Base-by-base conservation (phyloP, 2,888 invertebrate species). In the Parnassius apollo region DNA sequence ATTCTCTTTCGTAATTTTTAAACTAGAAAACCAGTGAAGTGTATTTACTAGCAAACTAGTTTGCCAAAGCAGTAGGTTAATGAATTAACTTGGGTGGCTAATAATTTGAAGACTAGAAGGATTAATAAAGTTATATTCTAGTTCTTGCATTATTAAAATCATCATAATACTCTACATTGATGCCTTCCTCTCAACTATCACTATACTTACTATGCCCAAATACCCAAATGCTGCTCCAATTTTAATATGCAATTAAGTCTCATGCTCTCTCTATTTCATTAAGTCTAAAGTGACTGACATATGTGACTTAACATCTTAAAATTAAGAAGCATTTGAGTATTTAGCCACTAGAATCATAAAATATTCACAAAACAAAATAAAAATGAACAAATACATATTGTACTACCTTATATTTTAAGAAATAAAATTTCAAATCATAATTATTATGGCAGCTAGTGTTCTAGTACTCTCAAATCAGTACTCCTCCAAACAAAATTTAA, bases 381-480 rank as follows among this genome's bases (percentile, higher is more conserved):
- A 80, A 78, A 77, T 75, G 73, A 71, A 73, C 69, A 71, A 8
- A 13, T 49, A 13, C 49, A 49, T 49, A 49, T 49, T 72, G 70
- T 66, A 65, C 74, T 73, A 77, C 67, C 68, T 75, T 76, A 51
- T 25, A 68, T 70, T 74, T 65, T 72, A 75, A 76, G 69, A 75
- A 68, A 75, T 67, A 75, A 72, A 73, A 65, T 59, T 68, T 60
- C 65, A 73, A 72, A 74, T 76, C 74, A 75, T 77, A 81, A 82
- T 78, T 74, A 82, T 82, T 86, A 87, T 87, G 86, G 86, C 86
- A 87, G 86, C 86, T 82, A 82, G 73, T 70, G 67, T 75, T 72
- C 71, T 72, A 66, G 72, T 73, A 75, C 70, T 72, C 66, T 75
- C 7, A 35, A 35, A 35, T 35, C 7, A 35, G 72, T 60, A 64